A percentile compares a stretch with the other conserved stretches of the same genome.
These are phyloP conservation scores for Syrphus vitripennis DNA, from an alignment of 2,888 invertebrate genomes.

Conservation along the genomic window DNA sequence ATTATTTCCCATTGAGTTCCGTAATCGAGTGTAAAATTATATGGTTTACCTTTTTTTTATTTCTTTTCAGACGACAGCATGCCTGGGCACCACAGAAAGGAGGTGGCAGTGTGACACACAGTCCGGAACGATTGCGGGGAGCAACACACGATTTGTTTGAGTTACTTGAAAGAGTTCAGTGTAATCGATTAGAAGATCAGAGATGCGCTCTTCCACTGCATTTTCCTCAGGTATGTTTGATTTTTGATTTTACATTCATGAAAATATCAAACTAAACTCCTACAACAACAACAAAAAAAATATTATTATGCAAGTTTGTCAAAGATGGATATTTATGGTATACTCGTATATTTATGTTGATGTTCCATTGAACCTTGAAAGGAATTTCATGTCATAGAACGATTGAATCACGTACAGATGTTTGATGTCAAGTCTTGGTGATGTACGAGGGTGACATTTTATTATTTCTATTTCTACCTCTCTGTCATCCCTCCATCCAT, in stretches of 20 bases:
- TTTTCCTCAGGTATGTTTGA: conserved; percentile 89
- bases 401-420: conserved; percentile 43
- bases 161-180: conserved; percentile 95
- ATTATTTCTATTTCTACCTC: conserved; percentile 1
- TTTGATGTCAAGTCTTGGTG: conserved; percentile 21
- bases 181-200: conserved; percentile 97
- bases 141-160: conserved; percentile 92
- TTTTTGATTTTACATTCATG: background rate
- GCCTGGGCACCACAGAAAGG: conserved; percentile 79
- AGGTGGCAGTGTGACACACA: conserved; percentile 77
- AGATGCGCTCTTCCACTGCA: conserved; percentile 96
- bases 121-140: conserved; percentile 82
- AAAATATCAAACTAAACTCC: background rate
- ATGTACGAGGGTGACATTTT: conserved; percentile 49
- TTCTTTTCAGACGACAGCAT: conserved; percentile 86
- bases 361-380: conserved; percentile 37
- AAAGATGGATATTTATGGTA: background rate
- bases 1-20: conserved; percentile 39
- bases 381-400: conserved; percentile 42
- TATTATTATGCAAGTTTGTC: background rate
- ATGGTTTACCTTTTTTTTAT: conserved; percentile 6
- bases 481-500: background rate
- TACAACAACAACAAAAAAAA: background rate
- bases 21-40: conserved; percentile 39
- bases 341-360: conserved; percentile 5